phyloP scores from a whole-genome alignment of 2,113 vertebrate species.

The Pseudorhombus dupliciocellatus region DNA sequence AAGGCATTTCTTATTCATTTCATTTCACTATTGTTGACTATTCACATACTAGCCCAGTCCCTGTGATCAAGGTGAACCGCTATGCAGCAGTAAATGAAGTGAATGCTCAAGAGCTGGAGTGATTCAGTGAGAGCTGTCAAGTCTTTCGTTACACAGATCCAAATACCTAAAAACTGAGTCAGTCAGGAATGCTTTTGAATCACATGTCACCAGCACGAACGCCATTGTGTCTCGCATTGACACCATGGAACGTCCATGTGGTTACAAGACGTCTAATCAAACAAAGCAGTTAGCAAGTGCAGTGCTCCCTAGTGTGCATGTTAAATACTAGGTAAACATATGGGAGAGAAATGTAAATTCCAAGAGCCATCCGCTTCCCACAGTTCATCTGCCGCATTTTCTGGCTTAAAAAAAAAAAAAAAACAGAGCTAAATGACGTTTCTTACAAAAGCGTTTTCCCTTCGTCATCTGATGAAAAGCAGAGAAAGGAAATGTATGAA shows the following conservation, averaged over 20 bases:
- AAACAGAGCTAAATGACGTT: constrained; percentile 12
- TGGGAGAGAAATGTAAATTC: constrained; percentile 24
- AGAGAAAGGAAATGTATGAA: constrained; percentile 8
- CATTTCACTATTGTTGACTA: not conserved
- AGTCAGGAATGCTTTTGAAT: not conserved
- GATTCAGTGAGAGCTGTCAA: not conserved
- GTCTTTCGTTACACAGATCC: not conserved
- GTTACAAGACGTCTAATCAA: constrained; percentile 32
- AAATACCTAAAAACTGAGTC: not conserved
- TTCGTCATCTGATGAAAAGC: constrained; percentile 23
- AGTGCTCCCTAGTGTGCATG: constrained; percentile 2
- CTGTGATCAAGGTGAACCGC: not conserved
- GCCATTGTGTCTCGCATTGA: constrained; percentile 24
- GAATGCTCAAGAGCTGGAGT: not conserved
- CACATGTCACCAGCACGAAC: not conserved
- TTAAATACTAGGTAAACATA: constrained; percentile 21
- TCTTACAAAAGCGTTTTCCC: constrained; percentile 12
- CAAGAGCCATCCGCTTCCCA: constrained; percentile 21
- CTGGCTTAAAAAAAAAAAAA: constrained; percentile 32
- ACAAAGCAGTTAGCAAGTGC: constrained; percentile 1
- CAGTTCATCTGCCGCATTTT: constrained; percentile 8
- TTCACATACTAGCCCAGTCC: not conserved
- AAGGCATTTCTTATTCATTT: not conserved
- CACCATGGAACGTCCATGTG: constrained; percentile 12
- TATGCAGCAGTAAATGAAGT: not conserved